Evolutionary conservation across 2,797 vertebrate genomes (phyloP).

Genomic region (Pangasius sanitwongsei): DNA sequence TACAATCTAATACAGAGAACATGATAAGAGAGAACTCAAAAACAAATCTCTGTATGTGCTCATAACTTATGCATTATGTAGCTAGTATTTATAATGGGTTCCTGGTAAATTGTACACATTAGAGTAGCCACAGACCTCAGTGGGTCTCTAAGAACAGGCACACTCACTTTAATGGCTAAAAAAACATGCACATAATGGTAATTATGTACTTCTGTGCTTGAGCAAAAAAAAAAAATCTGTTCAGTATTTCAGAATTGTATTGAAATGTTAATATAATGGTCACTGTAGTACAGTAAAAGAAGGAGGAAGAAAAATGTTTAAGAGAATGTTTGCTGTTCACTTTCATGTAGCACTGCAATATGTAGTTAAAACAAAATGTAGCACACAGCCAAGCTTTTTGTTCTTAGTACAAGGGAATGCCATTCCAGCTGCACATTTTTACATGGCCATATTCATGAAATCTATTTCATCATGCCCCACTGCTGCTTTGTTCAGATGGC

Average conservation of each 20-base stretch:
- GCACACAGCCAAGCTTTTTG: neutral
- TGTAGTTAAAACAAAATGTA: neutral
- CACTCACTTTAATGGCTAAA: neutral
- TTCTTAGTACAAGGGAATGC: constrained; percentile 37
- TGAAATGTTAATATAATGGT: neutral
- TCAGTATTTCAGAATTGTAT: neutral
- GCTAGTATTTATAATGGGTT: neutral
- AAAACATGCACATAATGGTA: neutral
- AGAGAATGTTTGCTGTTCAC: neutral
- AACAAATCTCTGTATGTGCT: neutral
- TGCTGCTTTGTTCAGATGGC: constrained; percentile 26
- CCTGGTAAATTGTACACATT: neutral
- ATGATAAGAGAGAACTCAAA: neutral
- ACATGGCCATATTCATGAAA: neutral
- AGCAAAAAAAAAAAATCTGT: neutral
- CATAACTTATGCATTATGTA: neutral
- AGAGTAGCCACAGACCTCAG: neutral
- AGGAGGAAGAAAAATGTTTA: neutral
- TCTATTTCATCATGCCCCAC: constrained; percentile 23
- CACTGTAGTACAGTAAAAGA: neutral
- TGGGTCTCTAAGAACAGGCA: neutral
- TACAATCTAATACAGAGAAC: neutral
- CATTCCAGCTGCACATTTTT: constrained; percentile 28
- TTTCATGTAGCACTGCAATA: constrained; percentile 11
- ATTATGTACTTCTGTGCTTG: neutral